A percentile compares a stretch with the other conserved stretches of the same genome.
Evolutionary conservation across 2,888 invertebrate species (phyloP).

Genomic region (Amblyteles armatorius): DNA sequence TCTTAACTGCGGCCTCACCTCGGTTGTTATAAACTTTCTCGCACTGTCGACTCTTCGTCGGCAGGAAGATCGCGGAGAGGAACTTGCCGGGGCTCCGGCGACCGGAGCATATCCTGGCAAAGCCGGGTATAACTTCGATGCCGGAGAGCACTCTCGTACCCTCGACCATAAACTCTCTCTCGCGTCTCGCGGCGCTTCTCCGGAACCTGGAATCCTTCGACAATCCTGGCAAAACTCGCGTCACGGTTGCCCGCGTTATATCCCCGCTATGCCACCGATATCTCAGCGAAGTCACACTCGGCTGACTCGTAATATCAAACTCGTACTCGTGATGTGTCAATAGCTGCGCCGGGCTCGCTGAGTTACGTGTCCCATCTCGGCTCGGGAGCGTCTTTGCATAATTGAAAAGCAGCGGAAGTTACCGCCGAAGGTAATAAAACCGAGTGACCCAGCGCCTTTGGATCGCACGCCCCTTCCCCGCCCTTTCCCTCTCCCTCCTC

Average conservation of each 20-base stretch:
- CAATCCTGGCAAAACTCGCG: slow-evolving; percentile 2
- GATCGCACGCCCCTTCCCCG: neutral
- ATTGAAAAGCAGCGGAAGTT: slow-evolving; percentile 18
- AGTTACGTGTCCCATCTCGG: slow-evolving; percentile 13
- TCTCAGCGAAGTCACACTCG: slow-evolving; percentile 3
- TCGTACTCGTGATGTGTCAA: slow-evolving; percentile 4
- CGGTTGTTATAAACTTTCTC: slow-evolving; percentile 47
- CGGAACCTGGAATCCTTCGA: slow-evolving; percentile 6
- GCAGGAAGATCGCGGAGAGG: slow-evolving; percentile 27
- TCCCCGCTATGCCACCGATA: slow-evolving; percentile 5
- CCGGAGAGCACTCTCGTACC: slow-evolving; percentile 9
- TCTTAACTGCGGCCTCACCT: slow-evolving; percentile 26
- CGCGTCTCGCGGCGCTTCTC: neutral
- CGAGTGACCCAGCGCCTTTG: slow-evolving; percentile 36
- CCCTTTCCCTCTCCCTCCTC: neutral
- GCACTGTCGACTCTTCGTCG: slow-evolving; percentile 52
- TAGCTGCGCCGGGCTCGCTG: neutral
- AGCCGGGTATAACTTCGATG: slow-evolving; percentile 45
- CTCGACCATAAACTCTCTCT: slow-evolving; percentile 19
- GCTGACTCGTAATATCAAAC: slow-evolving; percentile 2
- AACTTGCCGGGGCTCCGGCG: slow-evolving; percentile 33
- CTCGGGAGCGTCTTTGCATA: slow-evolving; percentile 27
- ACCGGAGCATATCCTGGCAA: slow-evolving; percentile 33
- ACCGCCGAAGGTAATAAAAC: slow-evolving; percentile 22
- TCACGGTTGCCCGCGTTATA: neutral